Conservation (phyloP, 2,113 vertebrate species). For the Bostrychus sinensis region DNA sequence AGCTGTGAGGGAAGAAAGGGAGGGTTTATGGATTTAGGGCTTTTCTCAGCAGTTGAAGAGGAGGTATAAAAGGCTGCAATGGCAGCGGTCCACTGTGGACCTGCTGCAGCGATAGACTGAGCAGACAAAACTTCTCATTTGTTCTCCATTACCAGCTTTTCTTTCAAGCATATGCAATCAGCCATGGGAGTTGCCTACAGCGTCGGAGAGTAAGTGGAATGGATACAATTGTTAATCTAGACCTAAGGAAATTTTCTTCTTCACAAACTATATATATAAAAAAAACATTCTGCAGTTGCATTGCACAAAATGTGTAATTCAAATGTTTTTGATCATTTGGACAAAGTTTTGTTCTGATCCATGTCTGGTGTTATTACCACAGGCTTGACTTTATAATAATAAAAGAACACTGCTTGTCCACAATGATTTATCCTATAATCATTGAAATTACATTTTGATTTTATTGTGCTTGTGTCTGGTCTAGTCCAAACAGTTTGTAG, state of each 20-base stretch:
- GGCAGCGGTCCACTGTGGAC: conserved; percentile 30
- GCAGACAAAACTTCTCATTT: conserved; percentile 8
- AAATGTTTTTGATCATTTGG: background rate
- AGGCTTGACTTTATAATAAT: background rate
- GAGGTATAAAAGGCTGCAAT: conserved; percentile 60
- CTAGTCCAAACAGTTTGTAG: too few species aligned
- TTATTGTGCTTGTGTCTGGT: too few species aligned
- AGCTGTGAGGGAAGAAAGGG: conserved; percentile 30
- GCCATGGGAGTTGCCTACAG: conserved; percentile 82
- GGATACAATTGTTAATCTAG: too few species aligned
- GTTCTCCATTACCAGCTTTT: conserved; percentile 10
- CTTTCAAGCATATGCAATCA: conserved; percentile 15
- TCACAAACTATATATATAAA: background rate
- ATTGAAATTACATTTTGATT: too few species aligned
- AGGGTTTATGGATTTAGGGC: conserved; percentile 61
- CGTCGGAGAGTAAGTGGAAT: conserved; percentile 84
- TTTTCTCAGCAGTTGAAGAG: conserved; percentile 57
- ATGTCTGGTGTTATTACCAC: background rate
- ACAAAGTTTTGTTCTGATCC: background rate
- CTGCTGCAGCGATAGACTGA: conserved; percentile 34
- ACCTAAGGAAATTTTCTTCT: too few species aligned
- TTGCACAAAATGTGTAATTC: background rate
- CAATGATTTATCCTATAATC: too few species aligned
- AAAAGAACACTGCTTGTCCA: too few species aligned
- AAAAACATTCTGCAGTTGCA: background rate